Evolutionary conservation across 2,797 vertebrate species (phyloP).

Genomic region (Scyliorhinus canicula): DNA sequence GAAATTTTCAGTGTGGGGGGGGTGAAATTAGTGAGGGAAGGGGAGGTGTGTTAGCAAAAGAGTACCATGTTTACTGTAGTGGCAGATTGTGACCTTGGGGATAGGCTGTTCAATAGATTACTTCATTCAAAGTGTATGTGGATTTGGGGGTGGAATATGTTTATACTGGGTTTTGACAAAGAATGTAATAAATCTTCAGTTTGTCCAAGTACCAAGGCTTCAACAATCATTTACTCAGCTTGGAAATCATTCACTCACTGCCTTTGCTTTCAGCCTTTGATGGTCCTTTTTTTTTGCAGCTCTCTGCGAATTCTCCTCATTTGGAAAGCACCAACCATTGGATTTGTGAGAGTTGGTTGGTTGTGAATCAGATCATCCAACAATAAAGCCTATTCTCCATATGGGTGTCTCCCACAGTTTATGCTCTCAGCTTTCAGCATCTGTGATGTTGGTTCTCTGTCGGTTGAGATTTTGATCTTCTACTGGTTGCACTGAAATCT

Average conservation of each 20-base stretch:
- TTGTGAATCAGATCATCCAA: conserved; percentile 25
- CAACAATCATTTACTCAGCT: background rate
- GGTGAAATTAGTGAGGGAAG: background rate
- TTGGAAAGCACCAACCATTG: background rate
- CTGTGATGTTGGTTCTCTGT: conserved; percentile 5
- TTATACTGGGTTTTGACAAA: conserved; percentile 25
- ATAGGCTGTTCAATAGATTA: background rate
- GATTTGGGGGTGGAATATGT: conserved; percentile 2
- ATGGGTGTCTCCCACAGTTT: background rate
- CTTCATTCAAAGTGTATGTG: background rate
- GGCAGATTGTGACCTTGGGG: conserved; percentile 10
- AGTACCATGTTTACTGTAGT: background rate
- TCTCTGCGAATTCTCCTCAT: too few species aligned
- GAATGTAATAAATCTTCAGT: conserved; percentile 18
- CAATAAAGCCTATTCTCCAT: background rate
- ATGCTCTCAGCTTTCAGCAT: conserved; percentile 15
- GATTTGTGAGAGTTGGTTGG: background rate
- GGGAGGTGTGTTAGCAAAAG: background rate
- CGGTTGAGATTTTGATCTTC: background rate
- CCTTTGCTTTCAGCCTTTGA: too few species aligned
- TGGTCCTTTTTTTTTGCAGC: too few species aligned
- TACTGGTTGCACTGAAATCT: too few species aligned
- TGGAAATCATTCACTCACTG: too few species aligned
- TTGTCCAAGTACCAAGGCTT: background rate
- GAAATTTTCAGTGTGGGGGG: background rate